Evolutionary conservation across 1,140 invertebrate species (phyloP).

Genomic region (Atta colombica): DNA sequence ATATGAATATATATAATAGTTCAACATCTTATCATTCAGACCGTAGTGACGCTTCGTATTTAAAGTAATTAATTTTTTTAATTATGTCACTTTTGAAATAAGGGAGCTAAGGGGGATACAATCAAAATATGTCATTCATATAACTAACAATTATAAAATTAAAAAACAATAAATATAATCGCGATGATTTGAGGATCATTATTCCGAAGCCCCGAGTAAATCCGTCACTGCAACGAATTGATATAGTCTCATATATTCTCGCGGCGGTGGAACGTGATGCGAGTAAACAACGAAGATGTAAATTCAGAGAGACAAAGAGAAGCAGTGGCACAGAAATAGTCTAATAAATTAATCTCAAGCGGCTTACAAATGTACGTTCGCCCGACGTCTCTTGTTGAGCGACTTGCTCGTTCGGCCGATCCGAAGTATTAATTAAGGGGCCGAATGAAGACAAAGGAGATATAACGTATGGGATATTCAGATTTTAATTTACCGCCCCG

Average conservation of each 20-base stretch:
- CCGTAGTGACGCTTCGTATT: too few relatives aligned
- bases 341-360: conserved; percentile 43
- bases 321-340: conserved; percentile 1
- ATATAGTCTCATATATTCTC: not conserved
- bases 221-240: conserved; percentile 28
- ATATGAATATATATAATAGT: too few relatives aligned
- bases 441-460: not conserved
- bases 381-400: conserved; percentile 3
- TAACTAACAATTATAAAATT: not conserved
- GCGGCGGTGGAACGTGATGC: conserved; percentile 4
- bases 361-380: not conserved
- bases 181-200: not conserved
- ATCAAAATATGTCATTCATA: not conserved
- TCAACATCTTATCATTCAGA: too few relatives aligned
- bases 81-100: too few relatives aligned
- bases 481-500: not conserved
- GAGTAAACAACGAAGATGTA: conserved; percentile 51
- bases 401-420: not conserved
- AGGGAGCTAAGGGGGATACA: too few relatives aligned
- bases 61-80: too few relatives aligned
- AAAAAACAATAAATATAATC: too few relatives aligned
- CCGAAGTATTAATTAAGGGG: conserved; percentile 28
- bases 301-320: conserved; percentile 19
- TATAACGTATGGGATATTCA: not conserved
- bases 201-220: not conserved